Percentiles rank a stretch among this genome's conserved stretches.
These are phyloP conservation scores for Cataglyphis hispanica DNA, from an alignment of 1,140 invertebrate species.

Conservation along the genomic window DNA sequence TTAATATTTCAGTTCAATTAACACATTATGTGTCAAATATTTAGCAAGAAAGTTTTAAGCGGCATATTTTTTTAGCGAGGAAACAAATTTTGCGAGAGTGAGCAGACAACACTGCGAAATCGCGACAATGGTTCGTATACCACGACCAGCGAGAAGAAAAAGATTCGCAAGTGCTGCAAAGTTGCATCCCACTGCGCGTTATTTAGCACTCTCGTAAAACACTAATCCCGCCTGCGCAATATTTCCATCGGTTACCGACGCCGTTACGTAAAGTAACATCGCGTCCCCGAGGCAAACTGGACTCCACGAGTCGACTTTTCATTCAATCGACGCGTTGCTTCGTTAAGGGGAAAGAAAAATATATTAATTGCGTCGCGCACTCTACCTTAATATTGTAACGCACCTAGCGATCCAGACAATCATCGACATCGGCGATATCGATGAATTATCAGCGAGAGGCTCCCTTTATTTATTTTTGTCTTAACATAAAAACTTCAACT, in stretches of 20 bases:
- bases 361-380: slow-evolving; percentile 42
- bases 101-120: not conserved
- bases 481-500: not conserved
- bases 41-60: too few species aligned
- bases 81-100: too few species aligned
- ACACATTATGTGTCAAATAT: too few species aligned
- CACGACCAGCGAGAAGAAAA: not conserved
- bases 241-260: slow-evolving; percentile 44
- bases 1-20: too few species aligned
- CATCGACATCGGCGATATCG: slow-evolving; percentile 32
- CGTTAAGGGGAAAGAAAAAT: slow-evolving; percentile 49
- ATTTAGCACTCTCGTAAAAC: slow-evolving; percentile 62
- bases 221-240: slow-evolving; percentile 52
- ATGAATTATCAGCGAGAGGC: slow-evolving; percentile 36
- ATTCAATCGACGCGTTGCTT: slow-evolving; percentile 44
- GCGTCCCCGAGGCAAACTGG: slow-evolving; percentile 52
- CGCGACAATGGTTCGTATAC: not conserved
- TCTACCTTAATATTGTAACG: slow-evolving; percentile 13
- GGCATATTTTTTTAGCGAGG: too few species aligned
- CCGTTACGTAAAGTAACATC: slow-evolving; percentile 56
- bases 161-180: slow-evolving; percentile 14
- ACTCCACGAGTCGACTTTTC: slow-evolving; percentile 33
- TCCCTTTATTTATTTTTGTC: slow-evolving; percentile 6
- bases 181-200: slow-evolving; percentile 32
- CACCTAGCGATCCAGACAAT: slow-evolving; percentile 26